These are phyloP conservation scores for Dorcus hopei DNA, from an alignment of 2,888 invertebrate genomes.

Conservation along the genomic window DNA sequence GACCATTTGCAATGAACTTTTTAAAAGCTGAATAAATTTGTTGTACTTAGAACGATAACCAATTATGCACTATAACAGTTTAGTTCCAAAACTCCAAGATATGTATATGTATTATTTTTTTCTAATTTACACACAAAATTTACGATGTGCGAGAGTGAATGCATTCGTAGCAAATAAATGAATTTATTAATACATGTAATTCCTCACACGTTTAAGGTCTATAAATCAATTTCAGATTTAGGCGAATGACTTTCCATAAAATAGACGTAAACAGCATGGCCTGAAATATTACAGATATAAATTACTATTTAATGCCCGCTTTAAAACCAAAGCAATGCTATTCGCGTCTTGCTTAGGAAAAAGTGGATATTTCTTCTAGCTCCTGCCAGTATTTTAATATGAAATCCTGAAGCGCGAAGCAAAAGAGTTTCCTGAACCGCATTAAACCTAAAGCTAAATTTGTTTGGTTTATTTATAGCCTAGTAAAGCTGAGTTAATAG, in stretches of 20 bases:
- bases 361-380: background rate
- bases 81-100: no score
- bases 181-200: no score
- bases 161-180: no score
- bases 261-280: slow-evolving; percentile 10
- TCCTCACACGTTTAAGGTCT: no score
- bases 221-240: background rate
- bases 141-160: no score
- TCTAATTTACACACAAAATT: no score
- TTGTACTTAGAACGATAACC: no score
- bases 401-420: background rate
- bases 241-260: slow-evolving; percentile 15
- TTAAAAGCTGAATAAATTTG: no score
- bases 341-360: background rate
- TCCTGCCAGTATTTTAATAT: background rate
- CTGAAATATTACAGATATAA: slow-evolving; percentile 14
- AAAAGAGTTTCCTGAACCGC: background rate
- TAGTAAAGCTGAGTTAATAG: background rate
- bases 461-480: background rate
- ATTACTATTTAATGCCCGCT: slow-evolving; percentile 10
- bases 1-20: no score
- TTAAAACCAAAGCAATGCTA: background rate
- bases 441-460: background rate
- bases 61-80: no score
- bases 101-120: no score